These are phyloP conservation scores for Lutraria rhynchaena DNA, from an alignment of 1,140 invertebrate genomes.

Conservation along the genomic window DNA sequence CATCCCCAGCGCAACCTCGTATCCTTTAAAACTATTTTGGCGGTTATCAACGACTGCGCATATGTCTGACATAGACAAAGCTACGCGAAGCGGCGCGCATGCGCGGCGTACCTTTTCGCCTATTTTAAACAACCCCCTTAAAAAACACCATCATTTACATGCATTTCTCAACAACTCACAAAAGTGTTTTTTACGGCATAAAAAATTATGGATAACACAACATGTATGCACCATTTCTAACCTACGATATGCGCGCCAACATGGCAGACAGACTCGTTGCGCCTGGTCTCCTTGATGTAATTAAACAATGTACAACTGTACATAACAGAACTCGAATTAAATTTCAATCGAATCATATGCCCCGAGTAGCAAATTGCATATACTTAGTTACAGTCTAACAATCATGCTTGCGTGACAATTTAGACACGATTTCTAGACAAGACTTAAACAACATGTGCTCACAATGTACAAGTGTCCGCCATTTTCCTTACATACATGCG, in stretches of 20 bases:
- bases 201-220: too few species aligned
- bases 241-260: constrained; percentile 19
- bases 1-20: constrained; percentile 41
- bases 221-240: background rate
- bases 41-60: constrained; percentile 41
- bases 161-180: too few species aligned
- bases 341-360: constrained; percentile 30
- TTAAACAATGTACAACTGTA: constrained; percentile 1
- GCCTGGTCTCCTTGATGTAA: background rate
- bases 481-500: constrained; percentile 31
- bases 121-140: too few species aligned
- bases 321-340: constrained; percentile 16
- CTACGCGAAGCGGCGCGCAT: constrained; percentile 36
- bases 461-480: constrained; percentile 9
- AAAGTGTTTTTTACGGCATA: too few species aligned
- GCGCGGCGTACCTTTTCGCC: constrained; percentile 21
- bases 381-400: constrained; percentile 26
- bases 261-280: constrained; percentile 7
- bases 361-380: constrained; percentile 32
- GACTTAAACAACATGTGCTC: constrained; percentile 33
- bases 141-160: too few species aligned
- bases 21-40: constrained; percentile 43
- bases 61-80: constrained; percentile 54
- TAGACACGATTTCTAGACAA: constrained; percentile 14
- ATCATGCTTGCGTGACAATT: constrained; percentile 19